These are phyloP conservation scores for Argyresthia albistria DNA, from an alignment of 2,888 invertebrate species.

Conservation along the genomic window DNA sequence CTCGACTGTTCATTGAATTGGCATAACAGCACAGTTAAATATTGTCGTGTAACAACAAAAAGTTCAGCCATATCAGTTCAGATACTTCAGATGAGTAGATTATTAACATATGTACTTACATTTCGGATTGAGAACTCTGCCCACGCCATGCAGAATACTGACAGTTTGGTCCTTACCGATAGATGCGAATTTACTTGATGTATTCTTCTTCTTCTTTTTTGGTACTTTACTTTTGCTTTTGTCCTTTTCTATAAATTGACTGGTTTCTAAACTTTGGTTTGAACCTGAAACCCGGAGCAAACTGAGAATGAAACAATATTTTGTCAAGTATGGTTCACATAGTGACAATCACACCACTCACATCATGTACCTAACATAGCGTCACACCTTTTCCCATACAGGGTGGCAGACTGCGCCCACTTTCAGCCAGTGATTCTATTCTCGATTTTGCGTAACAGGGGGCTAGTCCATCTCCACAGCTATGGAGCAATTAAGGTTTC, in stretches of 20 bases:
- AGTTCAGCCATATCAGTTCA: too few species aligned
- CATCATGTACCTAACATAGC: too few species aligned
- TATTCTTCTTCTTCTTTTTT: constrained; percentile 49
- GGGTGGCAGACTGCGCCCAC: too few species aligned
- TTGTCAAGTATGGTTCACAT: neutral
- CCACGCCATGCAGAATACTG: constrained; percentile 82
- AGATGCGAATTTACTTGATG: constrained; percentile 52
- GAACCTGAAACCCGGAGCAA: constrained; percentile 29
- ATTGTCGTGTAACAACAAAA: too few species aligned
- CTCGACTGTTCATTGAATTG: too few species aligned
- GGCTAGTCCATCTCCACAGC: too few species aligned
- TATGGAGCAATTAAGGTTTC: too few species aligned
- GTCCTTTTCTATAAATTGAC: constrained; percentile 43
- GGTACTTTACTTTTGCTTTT: constrained; percentile 43
- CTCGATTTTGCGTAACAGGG: too few species aligned
- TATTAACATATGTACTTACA: constrained; percentile 40
- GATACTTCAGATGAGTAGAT: neutral
- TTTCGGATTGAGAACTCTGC: constrained; percentile 84
- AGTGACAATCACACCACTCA: neutral
- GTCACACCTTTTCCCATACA: too few species aligned
- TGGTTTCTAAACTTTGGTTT: constrained; percentile 45
- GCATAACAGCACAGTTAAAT: too few species aligned
- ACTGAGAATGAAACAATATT: neutral
- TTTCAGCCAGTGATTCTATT: too few species aligned
- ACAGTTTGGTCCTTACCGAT: constrained; percentile 79